Evolutionary conservation across 2,113 vertebrate species (phyloP).

Genomic region (Acanthisitta chloris): DNA sequence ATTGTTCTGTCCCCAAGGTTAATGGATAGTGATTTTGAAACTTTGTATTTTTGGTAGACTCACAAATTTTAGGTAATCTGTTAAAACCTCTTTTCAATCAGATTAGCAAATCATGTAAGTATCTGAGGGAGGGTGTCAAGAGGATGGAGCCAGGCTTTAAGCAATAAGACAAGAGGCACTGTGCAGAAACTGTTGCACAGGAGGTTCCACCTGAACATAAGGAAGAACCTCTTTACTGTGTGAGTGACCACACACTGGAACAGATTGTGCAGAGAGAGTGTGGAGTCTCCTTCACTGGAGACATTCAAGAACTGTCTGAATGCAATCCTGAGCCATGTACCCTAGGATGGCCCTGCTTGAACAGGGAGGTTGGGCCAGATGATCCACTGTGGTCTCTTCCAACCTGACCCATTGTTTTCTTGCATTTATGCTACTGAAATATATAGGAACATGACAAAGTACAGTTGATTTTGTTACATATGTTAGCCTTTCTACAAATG

Average conservation of each 20-base stretch:
- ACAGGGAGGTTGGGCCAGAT: not conserved
- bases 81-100: constrained; percentile 16
- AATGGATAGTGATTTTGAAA: constrained; percentile 42
- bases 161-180: not conserved
- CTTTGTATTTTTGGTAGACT: constrained; percentile 33
- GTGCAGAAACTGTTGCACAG: not conserved
- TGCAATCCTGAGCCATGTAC: not conserved
- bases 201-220: not conserved
- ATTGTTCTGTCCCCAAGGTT: not conserved
- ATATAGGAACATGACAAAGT: not conserved
- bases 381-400: not conserved
- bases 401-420: not conserved
- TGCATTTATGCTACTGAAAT: constrained; percentile 12
- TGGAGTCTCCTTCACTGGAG: not conserved
- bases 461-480: not conserved
- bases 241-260: not conserved
- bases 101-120: not conserved
- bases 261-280: not conserved
- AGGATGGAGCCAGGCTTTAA: not conserved
- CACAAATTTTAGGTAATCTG: not conserved
- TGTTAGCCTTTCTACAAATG: not conserved
- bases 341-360: not conserved
- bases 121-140: not conserved
- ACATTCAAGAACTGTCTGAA: not conserved
- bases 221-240: not conserved